phyloP scores from a whole-genome alignment of 1,140 invertebrate genomes.

The Ostrea denselamellosa region DNA sequence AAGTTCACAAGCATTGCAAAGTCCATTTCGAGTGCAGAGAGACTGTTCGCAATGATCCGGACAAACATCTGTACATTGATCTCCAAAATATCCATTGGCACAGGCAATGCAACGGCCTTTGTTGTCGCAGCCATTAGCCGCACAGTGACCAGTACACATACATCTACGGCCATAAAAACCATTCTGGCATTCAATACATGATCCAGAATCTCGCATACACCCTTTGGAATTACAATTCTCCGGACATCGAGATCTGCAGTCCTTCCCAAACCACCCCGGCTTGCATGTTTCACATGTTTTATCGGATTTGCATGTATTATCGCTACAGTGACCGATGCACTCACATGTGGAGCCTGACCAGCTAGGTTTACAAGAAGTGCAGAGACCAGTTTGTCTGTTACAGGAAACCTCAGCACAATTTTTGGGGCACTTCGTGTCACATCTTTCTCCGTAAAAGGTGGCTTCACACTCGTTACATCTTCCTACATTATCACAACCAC shows the following conservation, averaged over 20 bases:
- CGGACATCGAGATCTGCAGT: slow-evolving; percentile 42
- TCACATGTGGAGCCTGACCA: slow-evolving; percentile 47
- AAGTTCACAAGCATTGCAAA: not conserved
- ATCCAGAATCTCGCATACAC: slow-evolving; percentile 34
- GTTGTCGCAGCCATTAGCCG: not conserved
- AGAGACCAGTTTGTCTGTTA: not conserved
- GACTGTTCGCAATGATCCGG: slow-evolving; percentile 14
- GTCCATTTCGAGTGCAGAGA: not conserved
- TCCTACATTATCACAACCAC: slow-evolving; percentile 36
- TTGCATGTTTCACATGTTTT: slow-evolving; percentile 37
- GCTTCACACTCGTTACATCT: slow-evolving; percentile 31
- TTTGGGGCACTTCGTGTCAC: slow-evolving; percentile 24
- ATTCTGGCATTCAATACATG: slow-evolving; percentile 8
- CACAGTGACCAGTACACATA: slow-evolving; percentile 43
- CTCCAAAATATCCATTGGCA: slow-evolving; percentile 32
- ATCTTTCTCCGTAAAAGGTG: slow-evolving; percentile 14
- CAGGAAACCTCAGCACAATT: slow-evolving; percentile 44
- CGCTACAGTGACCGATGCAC: slow-evolving; percentile 46
- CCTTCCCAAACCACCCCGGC: slow-evolving; percentile 1
- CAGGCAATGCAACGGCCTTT: slow-evolving; percentile 34
- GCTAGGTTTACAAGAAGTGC: slow-evolving; percentile 35
- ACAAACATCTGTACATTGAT: slow-evolving; percentile 26
- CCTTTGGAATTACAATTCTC: slow-evolving; percentile 37
- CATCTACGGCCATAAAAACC: slow-evolving; percentile 46
- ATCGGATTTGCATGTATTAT: not conserved